Evolutionary conservation across 2,888 invertebrate species (phyloP).

Genomic region (Patella pellucida): DNA sequence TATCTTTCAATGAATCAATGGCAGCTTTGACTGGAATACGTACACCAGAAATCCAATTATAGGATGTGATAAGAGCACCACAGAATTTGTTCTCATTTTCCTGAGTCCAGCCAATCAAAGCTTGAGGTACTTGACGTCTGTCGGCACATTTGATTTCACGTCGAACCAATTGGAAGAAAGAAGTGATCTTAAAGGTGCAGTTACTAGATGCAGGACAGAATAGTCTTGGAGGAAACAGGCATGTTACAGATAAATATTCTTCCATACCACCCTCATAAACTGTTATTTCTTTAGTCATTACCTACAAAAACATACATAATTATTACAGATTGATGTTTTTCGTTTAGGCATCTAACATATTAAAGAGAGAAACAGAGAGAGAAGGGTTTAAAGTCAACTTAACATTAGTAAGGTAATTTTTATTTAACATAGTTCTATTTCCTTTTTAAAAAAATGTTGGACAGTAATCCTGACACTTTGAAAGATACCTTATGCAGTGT

Average conservation of each 20-base stretch:
- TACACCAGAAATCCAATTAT: conserved; percentile 39
- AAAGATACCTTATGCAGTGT: too few relatives aligned
- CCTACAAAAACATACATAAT: conserved; percentile 25
- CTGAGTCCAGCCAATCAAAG: conserved; percentile 35
- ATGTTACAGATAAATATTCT: conserved; percentile 27
- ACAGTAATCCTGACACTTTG: too few relatives aligned
- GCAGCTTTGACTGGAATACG: conserved; percentile 34
- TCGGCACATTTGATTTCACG: conserved; percentile 22
- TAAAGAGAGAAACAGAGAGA: not conserved
- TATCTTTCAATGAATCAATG: conserved; percentile 45
- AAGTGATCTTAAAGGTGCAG: conserved; percentile 29
- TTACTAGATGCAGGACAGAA: conserved; percentile 32
- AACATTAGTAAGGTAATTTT: not conserved
- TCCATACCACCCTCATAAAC: conserved; percentile 39
- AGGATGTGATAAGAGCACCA: conserved; percentile 29
- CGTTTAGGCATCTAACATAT: not conserved
- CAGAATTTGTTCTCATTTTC: conserved; percentile 24
- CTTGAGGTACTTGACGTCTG: conserved; percentile 38
- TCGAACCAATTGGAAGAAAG: conserved; percentile 13
- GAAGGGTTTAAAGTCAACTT: not conserved
- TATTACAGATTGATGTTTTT: not conserved
- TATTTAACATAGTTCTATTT: too few relatives aligned
- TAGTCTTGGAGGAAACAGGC: conserved; percentile 41
- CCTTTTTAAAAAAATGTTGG: too few relatives aligned
- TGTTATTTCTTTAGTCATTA: conserved; percentile 34